Conservation (phyloP, 2,797 vertebrate genomes). For the Gadopsis marmoratus region DNA sequence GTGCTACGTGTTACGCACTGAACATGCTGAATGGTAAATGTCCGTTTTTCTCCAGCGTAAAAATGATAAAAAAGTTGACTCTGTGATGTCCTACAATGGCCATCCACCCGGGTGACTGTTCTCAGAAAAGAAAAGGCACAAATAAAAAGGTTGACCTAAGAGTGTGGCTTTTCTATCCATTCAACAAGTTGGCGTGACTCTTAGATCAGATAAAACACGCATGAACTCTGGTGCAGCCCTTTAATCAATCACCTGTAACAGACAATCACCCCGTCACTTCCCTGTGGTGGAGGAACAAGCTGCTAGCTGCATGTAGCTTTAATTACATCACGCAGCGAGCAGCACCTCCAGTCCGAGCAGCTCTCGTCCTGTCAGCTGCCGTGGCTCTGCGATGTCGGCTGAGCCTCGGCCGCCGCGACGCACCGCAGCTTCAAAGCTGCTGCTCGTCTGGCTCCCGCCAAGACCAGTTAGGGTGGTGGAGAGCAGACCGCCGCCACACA, state of each 20-base stretch:
- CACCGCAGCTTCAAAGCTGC: slow-evolving; percentile 87
- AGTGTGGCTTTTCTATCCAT: not conserved
- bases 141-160: too few relatives aligned
- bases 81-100: too few relatives aligned
- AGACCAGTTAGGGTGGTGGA: slow-evolving; percentile 87
- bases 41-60: too few relatives aligned
- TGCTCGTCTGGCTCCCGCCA: slow-evolving; percentile 90
- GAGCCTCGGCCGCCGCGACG: slow-evolving; percentile 29
- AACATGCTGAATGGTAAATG: too few relatives aligned
- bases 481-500: slow-evolving; percentile 88
- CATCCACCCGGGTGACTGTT: too few relatives aligned
- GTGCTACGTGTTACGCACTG: too few relatives aligned
- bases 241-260: not conserved
- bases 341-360: slow-evolving; percentile 42
- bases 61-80: too few relatives aligned
- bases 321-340: slow-evolving; percentile 49
- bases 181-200: too few relatives aligned
- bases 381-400: slow-evolving; percentile 34
- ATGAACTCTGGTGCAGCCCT: not conserved
- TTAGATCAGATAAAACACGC: not conserved
- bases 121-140: too few relatives aligned
- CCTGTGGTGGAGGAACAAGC: not conserved
- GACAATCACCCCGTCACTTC: not conserved
- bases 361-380: slow-evolving; percentile 43
- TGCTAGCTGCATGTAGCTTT: slow-evolving; percentile 13